Conservation (phyloP, 2,888 invertebrate species). For the Bellardia pandia region DNA sequence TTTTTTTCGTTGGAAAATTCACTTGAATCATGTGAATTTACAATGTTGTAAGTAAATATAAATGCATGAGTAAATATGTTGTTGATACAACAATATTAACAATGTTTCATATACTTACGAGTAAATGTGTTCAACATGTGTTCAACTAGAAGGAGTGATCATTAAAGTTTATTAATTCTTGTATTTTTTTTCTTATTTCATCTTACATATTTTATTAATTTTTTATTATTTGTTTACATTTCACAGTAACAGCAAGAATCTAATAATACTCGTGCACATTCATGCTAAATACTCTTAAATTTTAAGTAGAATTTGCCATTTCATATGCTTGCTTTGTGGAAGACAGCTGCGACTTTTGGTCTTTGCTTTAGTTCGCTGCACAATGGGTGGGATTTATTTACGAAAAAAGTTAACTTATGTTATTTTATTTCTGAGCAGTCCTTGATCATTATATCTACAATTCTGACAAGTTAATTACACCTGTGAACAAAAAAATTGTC, state of each 20-base stretch:
- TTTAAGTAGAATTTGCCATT: constrained; percentile 26
- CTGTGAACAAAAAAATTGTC: too few species aligned
- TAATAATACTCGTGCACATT: constrained; percentile 8
- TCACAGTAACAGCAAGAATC: not conserved
- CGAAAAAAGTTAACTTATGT: too few species aligned
- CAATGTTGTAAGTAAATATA: constrained; percentile 46
- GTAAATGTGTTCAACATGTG: constrained; percentile 71
- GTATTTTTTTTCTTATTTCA: constrained; percentile 17
- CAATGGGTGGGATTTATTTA: constrained; percentile 6
- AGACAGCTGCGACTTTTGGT: constrained; percentile 3
- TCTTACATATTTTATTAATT: constrained; percentile 2
- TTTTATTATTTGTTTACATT: constrained; percentile 60
- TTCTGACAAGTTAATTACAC: too few species aligned
- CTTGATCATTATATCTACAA: too few species aligned
- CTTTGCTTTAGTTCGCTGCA: not conserved
- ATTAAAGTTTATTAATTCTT: constrained; percentile 62
- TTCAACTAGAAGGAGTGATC: constrained; percentile 47
- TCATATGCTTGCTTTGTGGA: not conserved
- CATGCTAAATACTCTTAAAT: constrained; percentile 26
- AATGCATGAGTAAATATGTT: constrained; percentile 5
- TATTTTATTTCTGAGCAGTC: too few species aligned
- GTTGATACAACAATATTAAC: constrained; percentile 2
- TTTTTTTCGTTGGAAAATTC: constrained; percentile 36
- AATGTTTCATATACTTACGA: constrained; percentile 7
- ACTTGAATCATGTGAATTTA: constrained; percentile 57